These are phyloP conservation scores for Meiosimyza decipiens DNA, from an alignment of 2,888 invertebrate genomes.

Conservation along the genomic window DNA sequence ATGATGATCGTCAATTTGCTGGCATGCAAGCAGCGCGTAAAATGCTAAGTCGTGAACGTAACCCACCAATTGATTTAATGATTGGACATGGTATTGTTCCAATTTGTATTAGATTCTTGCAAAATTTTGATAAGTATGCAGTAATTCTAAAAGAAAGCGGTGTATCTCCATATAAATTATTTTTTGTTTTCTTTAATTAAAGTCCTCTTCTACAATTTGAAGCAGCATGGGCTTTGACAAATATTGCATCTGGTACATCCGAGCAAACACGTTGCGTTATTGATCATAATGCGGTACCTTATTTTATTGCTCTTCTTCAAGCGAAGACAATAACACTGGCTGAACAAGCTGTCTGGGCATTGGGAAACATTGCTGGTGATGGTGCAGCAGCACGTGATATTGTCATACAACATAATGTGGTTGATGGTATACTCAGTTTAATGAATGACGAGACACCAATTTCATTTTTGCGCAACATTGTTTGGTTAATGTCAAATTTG, in stretches of 20 bases:
- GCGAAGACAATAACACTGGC: conserved; percentile 78
- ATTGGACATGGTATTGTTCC: conserved; percentile 86
- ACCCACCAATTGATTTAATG: conserved; percentile 91
- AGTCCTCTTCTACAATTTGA: conserved; percentile 89
- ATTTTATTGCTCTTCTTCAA: conserved; percentile 78
- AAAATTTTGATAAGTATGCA: conserved; percentile 76
- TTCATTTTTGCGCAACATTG: conserved; percentile 81
- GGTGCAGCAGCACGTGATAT: conserved; percentile 83
- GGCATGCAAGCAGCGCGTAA: conserved; percentile 88
- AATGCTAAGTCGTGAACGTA: conserved; percentile 86
- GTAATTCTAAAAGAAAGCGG: not conserved
- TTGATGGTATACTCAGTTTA: conserved; percentile 77
- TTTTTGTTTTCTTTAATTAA: not conserved
- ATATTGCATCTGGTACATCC: conserved; percentile 94
- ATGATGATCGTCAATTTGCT: conserved; percentile 73
- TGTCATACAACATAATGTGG: conserved; percentile 78
- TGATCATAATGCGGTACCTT: conserved; percentile 84
- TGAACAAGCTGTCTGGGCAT: conserved; percentile 96
- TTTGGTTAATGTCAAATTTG: conserved; percentile 94
- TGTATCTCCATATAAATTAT: no score
- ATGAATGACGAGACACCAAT: conserved; percentile 73
- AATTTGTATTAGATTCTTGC: conserved; percentile 82
- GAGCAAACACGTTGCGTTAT: conserved; percentile 92
- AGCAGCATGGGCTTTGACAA: conserved; percentile 97
- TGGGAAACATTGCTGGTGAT: conserved; percentile 97